Percentiles rank a stretch among this genome's conserved stretches.
Conservation (phyloP, 2,113 vertebrate species). For the Dissostichus mawsoni region DNA sequence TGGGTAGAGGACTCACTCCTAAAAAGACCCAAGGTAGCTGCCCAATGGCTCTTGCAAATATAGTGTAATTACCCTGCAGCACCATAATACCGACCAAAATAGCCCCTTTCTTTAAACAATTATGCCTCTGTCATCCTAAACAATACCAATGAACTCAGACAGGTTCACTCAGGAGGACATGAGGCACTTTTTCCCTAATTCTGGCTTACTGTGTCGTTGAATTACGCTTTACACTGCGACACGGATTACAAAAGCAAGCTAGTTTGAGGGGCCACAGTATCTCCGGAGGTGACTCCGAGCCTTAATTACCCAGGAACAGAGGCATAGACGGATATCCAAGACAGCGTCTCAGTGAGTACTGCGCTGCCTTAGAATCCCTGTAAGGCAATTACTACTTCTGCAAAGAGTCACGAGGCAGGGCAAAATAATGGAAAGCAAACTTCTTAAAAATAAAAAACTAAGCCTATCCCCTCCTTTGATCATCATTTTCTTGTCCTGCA, state of each 20-base stretch:
- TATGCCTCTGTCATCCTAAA: slow-evolving; percentile 38
- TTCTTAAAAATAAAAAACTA: slow-evolving; percentile 68
- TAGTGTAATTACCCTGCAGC: slow-evolving; percentile 37
- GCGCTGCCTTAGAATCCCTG: slow-evolving; percentile 42
- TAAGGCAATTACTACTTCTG: slow-evolving; percentile 58
- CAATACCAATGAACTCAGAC: slow-evolving; percentile 45
- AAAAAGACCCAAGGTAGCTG: slow-evolving; percentile 25
- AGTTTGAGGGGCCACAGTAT: slow-evolving; percentile 49
- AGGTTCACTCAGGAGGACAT: slow-evolving; percentile 55
- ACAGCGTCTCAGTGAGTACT: slow-evolving; percentile 45
- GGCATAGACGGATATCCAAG: slow-evolving; percentile 57
- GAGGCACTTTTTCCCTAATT: slow-evolving; percentile 35
- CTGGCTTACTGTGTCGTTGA: slow-evolving; percentile 28
- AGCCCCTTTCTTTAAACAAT: slow-evolving; percentile 47
- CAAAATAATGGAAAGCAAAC: slow-evolving; percentile 57
- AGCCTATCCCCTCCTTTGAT: slow-evolving; percentile 44
- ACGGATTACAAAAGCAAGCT: slow-evolving; percentile 42
- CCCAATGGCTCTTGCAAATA: slow-evolving; percentile 39
- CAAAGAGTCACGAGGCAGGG: slow-evolving; percentile 47
- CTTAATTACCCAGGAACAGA: slow-evolving; percentile 69
- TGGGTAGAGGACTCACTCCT: slow-evolving; percentile 20
- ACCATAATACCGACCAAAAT: slow-evolving; percentile 54
- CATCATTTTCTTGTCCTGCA: slow-evolving; percentile 51
- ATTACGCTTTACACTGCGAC: slow-evolving; percentile 35
- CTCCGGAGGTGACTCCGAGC: slow-evolving; percentile 63